These are phyloP conservation scores for Apodemus agrarius DNA, from an alignment of 2,797 vertebrate genomes.

Conservation along the genomic window DNA sequence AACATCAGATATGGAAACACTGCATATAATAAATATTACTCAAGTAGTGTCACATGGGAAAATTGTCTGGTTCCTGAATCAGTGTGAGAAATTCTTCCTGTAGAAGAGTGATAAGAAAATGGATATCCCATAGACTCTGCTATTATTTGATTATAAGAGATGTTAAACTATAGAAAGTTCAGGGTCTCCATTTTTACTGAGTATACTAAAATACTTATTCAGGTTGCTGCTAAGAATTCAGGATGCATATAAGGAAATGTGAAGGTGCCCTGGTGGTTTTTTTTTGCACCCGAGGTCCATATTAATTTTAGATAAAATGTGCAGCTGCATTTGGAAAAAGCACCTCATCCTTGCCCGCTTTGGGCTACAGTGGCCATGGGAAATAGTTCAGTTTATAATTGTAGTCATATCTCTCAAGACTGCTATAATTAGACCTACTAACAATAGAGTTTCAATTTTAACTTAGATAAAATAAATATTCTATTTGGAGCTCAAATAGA, in stretches of 20 bases:
- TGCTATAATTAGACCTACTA: slow-evolving; percentile 65
- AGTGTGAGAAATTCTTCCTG: not conserved
- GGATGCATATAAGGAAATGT: slow-evolving; percentile 25
- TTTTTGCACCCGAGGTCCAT: slow-evolving; percentile 64
- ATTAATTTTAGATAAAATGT: slow-evolving; percentile 75
- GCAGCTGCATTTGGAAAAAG: slow-evolving; percentile 42
- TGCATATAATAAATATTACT: slow-evolving; percentile 31
- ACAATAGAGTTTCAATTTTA: slow-evolving; percentile 41
- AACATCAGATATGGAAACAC: not conserved
- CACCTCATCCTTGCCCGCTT: slow-evolving; percentile 36
- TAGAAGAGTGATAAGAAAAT: slow-evolving; percentile 63
- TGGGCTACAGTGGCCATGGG: slow-evolving; percentile 35
- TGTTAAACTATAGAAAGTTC: slow-evolving; percentile 8
- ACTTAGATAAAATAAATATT: slow-evolving; percentile 58
- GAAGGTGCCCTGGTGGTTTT: slow-evolving; percentile 40
- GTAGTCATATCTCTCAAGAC: not conserved
- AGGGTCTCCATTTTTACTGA: slow-evolving; percentile 24
- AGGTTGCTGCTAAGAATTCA: slow-evolving; percentile 61
- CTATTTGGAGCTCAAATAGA: slow-evolving; percentile 8
- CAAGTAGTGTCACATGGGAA: slow-evolving; percentile 37
- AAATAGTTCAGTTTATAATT: slow-evolving; percentile 59
- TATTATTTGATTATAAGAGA: slow-evolving; percentile 61
- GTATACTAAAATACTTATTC: slow-evolving; percentile 43
- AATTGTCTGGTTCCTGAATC: slow-evolving; percentile 33
- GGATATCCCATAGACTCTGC: slow-evolving; percentile 23